Base-by-base conservation (phyloP, 2,888 invertebrate genomes). In the Philereme transversata region DNA sequence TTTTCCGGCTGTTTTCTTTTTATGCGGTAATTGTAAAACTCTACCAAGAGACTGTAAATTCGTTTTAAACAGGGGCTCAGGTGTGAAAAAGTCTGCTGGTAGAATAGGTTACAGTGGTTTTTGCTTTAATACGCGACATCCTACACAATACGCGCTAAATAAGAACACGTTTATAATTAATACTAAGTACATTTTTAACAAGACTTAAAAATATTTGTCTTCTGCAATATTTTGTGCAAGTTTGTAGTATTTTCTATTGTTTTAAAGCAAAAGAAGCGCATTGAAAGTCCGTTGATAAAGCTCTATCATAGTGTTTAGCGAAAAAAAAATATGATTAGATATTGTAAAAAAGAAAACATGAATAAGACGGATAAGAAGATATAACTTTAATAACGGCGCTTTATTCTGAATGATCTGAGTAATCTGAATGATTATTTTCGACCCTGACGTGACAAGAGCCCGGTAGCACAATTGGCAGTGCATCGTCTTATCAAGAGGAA, bases 51-150 rank as follows among this genome's bases (percentile, higher is more conserved):
- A 81, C 78, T 85, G 84, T 83, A 87, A 89, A 89, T 88, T 88
- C 82, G 77, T 84, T 89, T 86, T 82, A 86, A 88, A 87, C 81
- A 83, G 40, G 75, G 78, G 84, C 81, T 81, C 88, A 88, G 88
- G 89, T 90, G 90, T 81, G 83, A 86, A 85, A 85, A 84, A 83
- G 82, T 79, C 78, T 80, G 82, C 81, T 81, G 87, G 82, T 79
- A 79, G 79, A 88, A 89, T 85, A 87, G 85, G 88, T 88, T 87
- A 86, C 83, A 86, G 78, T 73, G 74, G 67, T 69, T 76, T 75
- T 69, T 56, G 49, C 62, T 51, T 62, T 73, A 74, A 68, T 70
- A 71, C 69, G 35, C 49, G 66, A 69, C 72, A 70, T 74, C 75
- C 73, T 68, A 62, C 75, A 73, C 67, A 73, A 68, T 69, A 59